These are phyloP conservation scores for Griposia aprilina DNA, from an alignment of 2,888 invertebrate species.

Conservation along the genomic window DNA sequence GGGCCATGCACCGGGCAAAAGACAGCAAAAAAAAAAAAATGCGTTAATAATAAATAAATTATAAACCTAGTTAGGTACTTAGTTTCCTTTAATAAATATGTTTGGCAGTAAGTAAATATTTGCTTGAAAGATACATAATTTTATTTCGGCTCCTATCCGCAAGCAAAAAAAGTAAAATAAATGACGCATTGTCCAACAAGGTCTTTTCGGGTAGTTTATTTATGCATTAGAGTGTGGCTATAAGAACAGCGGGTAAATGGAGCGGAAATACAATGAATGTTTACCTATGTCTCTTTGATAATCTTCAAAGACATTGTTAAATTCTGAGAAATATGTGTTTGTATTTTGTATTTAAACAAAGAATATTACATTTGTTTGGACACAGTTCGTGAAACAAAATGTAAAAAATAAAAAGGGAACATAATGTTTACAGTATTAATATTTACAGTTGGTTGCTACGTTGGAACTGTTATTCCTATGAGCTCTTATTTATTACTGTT, in stretches of 20 bases:
- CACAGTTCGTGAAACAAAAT: too few relatives aligned
- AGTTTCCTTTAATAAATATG: constrained; percentile 1
- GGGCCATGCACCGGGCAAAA: not conserved
- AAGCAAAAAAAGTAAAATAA: constrained; percentile 22
- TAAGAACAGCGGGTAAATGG: not conserved
- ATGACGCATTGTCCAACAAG: constrained; percentile 6
- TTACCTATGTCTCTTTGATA: not conserved
- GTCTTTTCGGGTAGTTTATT: constrained; percentile 23
- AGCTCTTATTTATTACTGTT: too few relatives aligned
- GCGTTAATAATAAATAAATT: too few relatives aligned
- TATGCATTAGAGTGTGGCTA: constrained; percentile 18
- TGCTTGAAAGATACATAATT: constrained; percentile 6
- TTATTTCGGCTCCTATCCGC: not conserved
- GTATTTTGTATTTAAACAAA: too few relatives aligned
- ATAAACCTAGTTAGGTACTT: too few relatives aligned
- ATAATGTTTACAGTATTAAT: too few relatives aligned
- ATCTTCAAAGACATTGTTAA: not conserved
- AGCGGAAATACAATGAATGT: not conserved
- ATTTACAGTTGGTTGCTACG: too few relatives aligned
- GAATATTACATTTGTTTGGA: too few relatives aligned
- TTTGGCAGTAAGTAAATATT: constrained; percentile 16
- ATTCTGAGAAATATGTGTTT: not conserved
- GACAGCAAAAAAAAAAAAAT: too few relatives aligned
- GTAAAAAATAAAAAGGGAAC: too few relatives aligned
- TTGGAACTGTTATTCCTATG: too few relatives aligned